Base-by-base conservation (phyloP, 2,888 invertebrate genomes). In the Drosophila rubida region DNA sequence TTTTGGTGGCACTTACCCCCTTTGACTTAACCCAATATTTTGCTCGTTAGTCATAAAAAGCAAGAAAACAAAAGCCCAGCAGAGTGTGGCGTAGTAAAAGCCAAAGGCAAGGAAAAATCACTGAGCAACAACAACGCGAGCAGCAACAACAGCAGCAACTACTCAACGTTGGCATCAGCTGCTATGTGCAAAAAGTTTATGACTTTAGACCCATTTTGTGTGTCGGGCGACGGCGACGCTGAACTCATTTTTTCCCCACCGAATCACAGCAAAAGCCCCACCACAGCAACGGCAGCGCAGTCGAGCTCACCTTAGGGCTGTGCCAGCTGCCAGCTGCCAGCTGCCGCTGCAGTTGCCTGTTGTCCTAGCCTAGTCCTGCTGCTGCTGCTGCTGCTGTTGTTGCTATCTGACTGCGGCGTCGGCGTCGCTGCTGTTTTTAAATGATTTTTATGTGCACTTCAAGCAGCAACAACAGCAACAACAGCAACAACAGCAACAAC, bases 191-290 rank as follows among this genome's bases (percentile, higher is more conserved):
- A 84, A 86, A 83, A 88, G 84, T 86, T 84, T 84, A 84, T 84
- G 88, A 86, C 84, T 88, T 88, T 88, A 88, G 88, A 88, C 88
- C 84, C 84, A 88, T 88, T 88, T 88, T 84, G 84, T 83, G 76
- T 80, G 69, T 64, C 64, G 37, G 61, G 55, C 70, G 61, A 25
- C 66, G 59, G 48, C 75, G 63, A 51, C 65, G 84, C 64, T 81
- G 81, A 81, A 81, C 81, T 81, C 81, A 87, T 45, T 35, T 48
- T 39, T 57, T 39, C 23, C 11, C 16, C 62, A 66, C 63, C 66
- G 80, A 82, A 85, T 82, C 86, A 82, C 80, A 35, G 76, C 64
- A 49, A 39, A 48, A 13, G 37, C 45, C 45, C 35, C 25, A 35
- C 7, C 32, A 53, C 23, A 41, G 19, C 19, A 2, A 19, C 3